Conservation (phyloP, 2,888 invertebrate genomes). For the Myopa tessellatipennis region DNA sequence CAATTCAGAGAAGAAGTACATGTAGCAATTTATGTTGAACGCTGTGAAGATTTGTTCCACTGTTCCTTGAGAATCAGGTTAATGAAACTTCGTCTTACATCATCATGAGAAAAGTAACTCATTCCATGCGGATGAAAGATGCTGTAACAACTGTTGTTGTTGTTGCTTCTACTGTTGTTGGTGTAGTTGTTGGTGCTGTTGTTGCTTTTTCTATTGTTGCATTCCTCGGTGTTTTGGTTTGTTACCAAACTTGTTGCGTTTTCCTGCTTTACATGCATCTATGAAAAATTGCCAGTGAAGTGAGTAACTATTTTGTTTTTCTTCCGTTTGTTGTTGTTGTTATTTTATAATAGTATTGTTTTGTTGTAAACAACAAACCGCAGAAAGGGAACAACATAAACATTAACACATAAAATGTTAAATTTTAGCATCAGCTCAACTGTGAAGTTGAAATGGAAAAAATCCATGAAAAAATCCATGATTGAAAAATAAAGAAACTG, state of each 20-base stretch:
- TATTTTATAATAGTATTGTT: background rate
- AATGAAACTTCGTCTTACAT: constrained; percentile 13
- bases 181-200: background rate
- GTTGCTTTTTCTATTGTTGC: background rate
- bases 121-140: constrained; percentile 3
- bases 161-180: background rate
- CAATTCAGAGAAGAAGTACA: too few relatives aligned
- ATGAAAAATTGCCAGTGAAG: background rate
- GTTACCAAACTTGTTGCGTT: background rate
- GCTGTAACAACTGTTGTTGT: background rate
- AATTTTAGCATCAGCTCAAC: too few relatives aligned
- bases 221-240: background rate
- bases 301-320: too few relatives aligned
- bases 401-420: too few relatives aligned
- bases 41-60: background rate
- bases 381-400: too few relatives aligned
- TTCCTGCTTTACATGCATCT: background rate
- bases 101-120: background rate
- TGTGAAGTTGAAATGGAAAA: too few relatives aligned
- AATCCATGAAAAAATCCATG: too few relatives aligned
- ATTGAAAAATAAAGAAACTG: too few relatives aligned
- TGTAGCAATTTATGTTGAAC: too few relatives aligned
- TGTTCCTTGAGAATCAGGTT: constrained; percentile 8
- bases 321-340: constrained; percentile 1
- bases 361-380: too few relatives aligned